phyloP scores from a whole-genome alignment of 2,888 invertebrate species.

The Escarpia spicata region DNA sequence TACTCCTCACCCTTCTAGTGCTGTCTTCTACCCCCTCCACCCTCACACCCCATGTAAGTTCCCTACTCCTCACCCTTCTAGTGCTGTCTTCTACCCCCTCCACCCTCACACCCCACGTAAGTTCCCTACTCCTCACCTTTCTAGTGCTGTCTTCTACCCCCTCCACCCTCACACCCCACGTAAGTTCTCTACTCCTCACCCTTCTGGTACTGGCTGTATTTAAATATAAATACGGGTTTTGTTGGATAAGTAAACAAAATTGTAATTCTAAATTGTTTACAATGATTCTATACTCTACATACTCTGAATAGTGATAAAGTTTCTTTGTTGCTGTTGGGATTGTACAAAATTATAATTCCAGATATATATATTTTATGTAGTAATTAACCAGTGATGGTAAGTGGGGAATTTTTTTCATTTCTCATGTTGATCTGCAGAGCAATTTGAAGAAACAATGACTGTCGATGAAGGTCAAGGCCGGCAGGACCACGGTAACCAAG shows the following conservation, averaged over 20 bases:
- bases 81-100: neutral
- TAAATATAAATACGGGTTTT: too few relatives aligned
- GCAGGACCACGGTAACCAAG: neutral
- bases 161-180: too few relatives aligned
- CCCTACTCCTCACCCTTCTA: too few relatives aligned
- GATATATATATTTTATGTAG: neutral
- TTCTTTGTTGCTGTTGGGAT: neutral
- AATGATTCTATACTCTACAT: neutral
- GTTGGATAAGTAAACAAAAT: neutral
- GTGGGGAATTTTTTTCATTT: neutral
- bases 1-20: too few relatives aligned
- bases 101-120: conserved; percentile 17
- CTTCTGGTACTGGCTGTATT: too few relatives aligned
- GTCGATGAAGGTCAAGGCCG: neutral
- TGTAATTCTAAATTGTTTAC: neutral
- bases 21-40: too few relatives aligned
- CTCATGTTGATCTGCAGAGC: neutral
- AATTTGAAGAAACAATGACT: neutral
- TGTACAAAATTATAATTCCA: neutral
- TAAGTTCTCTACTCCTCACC: too few relatives aligned
- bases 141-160: too few relatives aligned
- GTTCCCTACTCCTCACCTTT: too few relatives aligned
- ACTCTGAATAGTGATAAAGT: neutral
- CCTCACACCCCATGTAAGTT: too few relatives aligned
- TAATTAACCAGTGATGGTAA: neutral